Evolutionary conservation across 2,797 vertebrate genomes (phyloP), one percentile per base, ranked within the genome.

Genomic region (Eulemur coronatus): DNA sequence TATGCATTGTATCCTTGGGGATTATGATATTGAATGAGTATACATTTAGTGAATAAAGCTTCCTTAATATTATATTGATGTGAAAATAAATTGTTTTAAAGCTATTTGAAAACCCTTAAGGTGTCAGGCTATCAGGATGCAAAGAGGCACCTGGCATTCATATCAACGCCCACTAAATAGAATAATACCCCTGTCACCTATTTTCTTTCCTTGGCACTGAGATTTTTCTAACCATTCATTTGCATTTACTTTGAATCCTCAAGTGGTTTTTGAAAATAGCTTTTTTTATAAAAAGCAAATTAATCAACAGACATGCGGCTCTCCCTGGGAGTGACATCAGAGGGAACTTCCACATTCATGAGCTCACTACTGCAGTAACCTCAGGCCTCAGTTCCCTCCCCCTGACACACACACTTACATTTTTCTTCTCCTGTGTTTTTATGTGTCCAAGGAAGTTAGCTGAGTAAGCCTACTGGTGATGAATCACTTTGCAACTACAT

Each of bases 251-350:
- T 97, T 96, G 91, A 97, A 80, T 93, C 38, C 55, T 95, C 57
- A 95, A 95, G 87, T 13, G 4, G 30, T 90, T 96, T 97, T 94
- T 57, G 86, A 95, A 97, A 94, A 96, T 92, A 96, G 72, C n/a
- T 93, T 67, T 84, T 72, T 89, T 84, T 63, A 79, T 67, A 87
- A 14, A 94, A 95, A 96, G 46, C 35, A 95, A 96, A 94, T 95
- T 81, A 93, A 95, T 95, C 86, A 80, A 38, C 46, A 81, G 59
- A 52, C 65, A 69, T 57, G 80, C 20, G 63, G 33, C 80, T 97
- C 41, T 78, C 86, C 81, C n/a, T 55, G 70, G 72, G 3, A 94
- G n/a, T 24, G 50, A 22, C 57, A 59, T 73, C 41, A 38, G 18
- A 48, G 38, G n/a, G 43, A n/a, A 80, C 17, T 26, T 91, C 11